A percentile compares a stretch with the other conserved stretches of the same genome.
Evolutionary conservation across 2,797 vertebrate genomes (phyloP).

Genomic region (Tiaroga cobitis): DNA sequence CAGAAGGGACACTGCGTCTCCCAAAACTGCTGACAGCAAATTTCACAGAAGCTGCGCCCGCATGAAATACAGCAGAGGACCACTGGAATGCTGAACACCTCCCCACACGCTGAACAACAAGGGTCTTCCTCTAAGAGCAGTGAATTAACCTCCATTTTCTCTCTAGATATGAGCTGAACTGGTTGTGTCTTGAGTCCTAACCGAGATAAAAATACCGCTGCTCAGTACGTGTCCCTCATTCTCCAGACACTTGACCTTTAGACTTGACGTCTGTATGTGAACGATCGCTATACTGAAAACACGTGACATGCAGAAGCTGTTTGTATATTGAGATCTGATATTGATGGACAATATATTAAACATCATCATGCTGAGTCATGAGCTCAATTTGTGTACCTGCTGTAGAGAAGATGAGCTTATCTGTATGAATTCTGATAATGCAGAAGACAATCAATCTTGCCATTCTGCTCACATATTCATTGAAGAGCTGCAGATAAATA

Average conservation of each 20-base stretch:
- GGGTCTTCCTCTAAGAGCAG: conserved; percentile 11
- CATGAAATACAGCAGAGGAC: conserved; percentile 28
- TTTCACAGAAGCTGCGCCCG: conserved; percentile 27
- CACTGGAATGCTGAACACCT: conserved; percentile 26
- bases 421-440: not conserved
- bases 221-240: conserved; percentile 13
- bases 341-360: not conserved
- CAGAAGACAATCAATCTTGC: conserved; percentile 29
- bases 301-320: not conserved
- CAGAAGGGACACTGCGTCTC: conserved; percentile 54
- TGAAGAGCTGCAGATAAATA: conserved; percentile 52
- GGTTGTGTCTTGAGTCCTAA: conserved; percentile 18
- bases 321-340: not conserved
- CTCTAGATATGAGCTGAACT: not conserved
- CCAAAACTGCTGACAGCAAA: conserved; percentile 48
- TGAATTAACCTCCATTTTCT: not conserved
- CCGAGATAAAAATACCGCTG: conserved; percentile 43
- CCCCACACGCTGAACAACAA: conserved; percentile 31
- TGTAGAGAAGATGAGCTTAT: not conserved
- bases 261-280: not conserved
- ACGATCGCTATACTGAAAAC: not conserved
- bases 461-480: conserved; percentile 57
- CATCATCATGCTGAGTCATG: not conserved
- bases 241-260: conserved; percentile 36
- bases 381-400: not conserved